Evolutionary conservation across 2,797 vertebrate species (phyloP), one percentile per base, ranked within the genome.

Genomic region (Streptopelia turtur): DNA sequence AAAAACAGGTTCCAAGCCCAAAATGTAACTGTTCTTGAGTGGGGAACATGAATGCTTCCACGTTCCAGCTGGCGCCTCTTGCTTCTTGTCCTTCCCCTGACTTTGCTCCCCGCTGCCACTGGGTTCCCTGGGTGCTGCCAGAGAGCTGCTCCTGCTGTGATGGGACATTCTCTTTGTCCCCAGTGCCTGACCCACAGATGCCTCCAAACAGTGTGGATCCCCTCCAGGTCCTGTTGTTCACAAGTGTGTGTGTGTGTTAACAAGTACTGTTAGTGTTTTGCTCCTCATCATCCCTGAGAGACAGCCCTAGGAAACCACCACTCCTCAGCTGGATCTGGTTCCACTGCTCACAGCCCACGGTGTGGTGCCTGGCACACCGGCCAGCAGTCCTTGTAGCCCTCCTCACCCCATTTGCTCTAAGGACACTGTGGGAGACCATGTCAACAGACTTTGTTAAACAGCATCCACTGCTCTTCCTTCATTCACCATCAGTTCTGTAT

Each of bases 251-350:
- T 52, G 10, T 52, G 10, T 41, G 28, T 45, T 55, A 59, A 59
- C 20, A 75, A 47, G 14, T 18, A 12, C 25, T 59, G 11, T n/a
- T 63, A 22, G 15, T 9, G 4, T 68, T 80, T 59, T 66, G 21
- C 33, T 65, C 20, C 14, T 53, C 3, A 4, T 47, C 3, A 2
- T 1, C 10, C 21, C 31, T 3, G 2, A 55, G 25, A 5, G 28
- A 35, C 10, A 9, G 10, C 6, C 11, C 11, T 6, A 5, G 18
- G 52, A 52, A 52, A 16, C 8, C 78, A 1, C 39, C 23, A 18
- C 20, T 63, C 25, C 43, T 89, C 50, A 18, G 11, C 0, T 92
- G 20, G 28, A 71, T 25, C 4, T 0, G 0, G 12, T 35, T 18
- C 39, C 0, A 0, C 15, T 15, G 15, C 20, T 83, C 55, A 15